These are phyloP conservation scores for Aplysina aerophoba DNA, from an alignment of 37 sponge, comb jelly and placozoan species.

Conservation along the genomic window DNA sequence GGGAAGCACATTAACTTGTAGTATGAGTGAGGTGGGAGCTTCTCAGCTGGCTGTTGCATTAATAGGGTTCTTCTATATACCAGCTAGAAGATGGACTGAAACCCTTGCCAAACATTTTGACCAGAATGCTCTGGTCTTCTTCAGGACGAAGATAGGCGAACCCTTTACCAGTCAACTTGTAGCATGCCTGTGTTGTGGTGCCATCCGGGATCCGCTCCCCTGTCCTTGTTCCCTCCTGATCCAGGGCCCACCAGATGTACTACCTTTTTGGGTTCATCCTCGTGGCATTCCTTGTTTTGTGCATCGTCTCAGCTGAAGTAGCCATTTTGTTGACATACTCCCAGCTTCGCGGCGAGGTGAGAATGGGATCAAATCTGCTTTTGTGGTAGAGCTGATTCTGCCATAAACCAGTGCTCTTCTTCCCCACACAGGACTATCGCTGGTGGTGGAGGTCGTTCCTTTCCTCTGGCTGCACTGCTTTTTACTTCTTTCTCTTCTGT, in stretches of 20 bases:
- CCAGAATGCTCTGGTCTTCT: no score
- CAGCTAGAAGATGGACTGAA: no score
- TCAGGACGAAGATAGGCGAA: no score
- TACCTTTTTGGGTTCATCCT: conserved; percentile 99
- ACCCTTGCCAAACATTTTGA: no score
- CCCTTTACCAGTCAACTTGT: no score
- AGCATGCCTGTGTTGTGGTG: no score
- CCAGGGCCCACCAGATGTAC: conserved; percentile 95
- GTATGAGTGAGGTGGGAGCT: no score
- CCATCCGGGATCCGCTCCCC: no score
- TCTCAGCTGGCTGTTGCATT: no score
- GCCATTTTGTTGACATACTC: conserved; percentile 97
- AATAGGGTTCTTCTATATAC: no score
- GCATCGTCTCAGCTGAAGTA: conserved; percentile 90
- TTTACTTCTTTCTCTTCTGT: conserved; percentile 84
- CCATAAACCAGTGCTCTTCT: neutral
- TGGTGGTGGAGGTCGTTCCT: conserved; percentile 99
- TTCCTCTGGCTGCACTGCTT: conserved; percentile 73
- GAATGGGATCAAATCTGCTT: neutral
- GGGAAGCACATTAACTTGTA: no score
- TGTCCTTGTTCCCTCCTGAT: neutral
- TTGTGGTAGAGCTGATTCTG: no score
- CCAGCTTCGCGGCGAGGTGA: conserved; percentile 94
- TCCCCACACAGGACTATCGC: conserved; percentile 79
- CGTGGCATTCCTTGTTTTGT: conserved; percentile 85